A percentile compares a stretch with the other conserved stretches of the same genome.
phyloP scores from a whole-genome alignment of 30 jellyfish, hydroid and myxozoan species.

The Mastigias papua region DNA sequence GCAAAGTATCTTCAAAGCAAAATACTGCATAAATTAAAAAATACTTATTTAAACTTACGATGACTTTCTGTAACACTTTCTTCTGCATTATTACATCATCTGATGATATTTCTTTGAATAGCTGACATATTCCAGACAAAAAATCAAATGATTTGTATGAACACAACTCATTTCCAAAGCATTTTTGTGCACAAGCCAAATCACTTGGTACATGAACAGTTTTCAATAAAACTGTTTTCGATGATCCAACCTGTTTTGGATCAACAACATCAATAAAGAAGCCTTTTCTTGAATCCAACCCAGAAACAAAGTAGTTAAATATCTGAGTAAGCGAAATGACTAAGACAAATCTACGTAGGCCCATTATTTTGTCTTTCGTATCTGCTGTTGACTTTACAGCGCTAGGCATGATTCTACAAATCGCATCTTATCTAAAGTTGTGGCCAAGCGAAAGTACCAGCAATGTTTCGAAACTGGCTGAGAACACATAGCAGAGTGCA shows the following conservation, averaged over 20 bases:
- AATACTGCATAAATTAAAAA: not conserved
- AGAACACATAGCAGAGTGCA: too few relatives aligned
- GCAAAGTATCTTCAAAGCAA: not conserved
- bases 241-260: not conserved
- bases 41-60: not conserved
- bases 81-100: not conserved
- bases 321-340: too few relatives aligned
- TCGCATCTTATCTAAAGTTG: too few relatives aligned
- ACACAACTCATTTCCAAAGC: slow-evolving; percentile 14
- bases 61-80: not conserved
- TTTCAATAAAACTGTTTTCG: not conserved
- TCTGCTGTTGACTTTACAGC: too few relatives aligned
- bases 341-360: too few relatives aligned
- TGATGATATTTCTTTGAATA: not conserved
- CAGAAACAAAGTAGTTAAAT: too few relatives aligned
- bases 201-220: slow-evolving; percentile 1
- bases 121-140: not conserved
- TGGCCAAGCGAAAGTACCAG: too few relatives aligned
- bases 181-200: slow-evolving; percentile 13
- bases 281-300: slow-evolving; percentile 7
- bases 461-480: too few relatives aligned
- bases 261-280: not conserved
- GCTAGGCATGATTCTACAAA: too few relatives aligned
- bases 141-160: not conserved
- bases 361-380: too few relatives aligned